Base-by-base conservation (phyloP, 2,797 vertebrate genomes). In the Pteronotus mesoamericanus region DNA sequence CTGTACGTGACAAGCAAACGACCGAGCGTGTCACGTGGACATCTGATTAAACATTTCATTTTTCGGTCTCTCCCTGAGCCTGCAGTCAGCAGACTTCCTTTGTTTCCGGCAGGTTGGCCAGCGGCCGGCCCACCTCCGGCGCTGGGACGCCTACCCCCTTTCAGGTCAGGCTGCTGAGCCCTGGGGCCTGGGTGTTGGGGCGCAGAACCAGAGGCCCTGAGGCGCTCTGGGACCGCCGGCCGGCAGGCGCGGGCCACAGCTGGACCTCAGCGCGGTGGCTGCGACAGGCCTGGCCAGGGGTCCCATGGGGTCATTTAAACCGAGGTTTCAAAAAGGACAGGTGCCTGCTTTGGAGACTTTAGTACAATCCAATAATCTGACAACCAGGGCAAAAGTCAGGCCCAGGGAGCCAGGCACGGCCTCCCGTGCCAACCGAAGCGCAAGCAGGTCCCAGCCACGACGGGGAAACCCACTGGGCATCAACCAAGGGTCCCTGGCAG, bases 1-100 rank as follows among this genome's bases (percentile, higher is more conserved):
- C 42, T 1, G 0, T 2, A 4, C 6, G 1, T 8, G 69, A 26
- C 32, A 1, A 9, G 34, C 32, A 2, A 15, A 19, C 0, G 0
- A 1, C 12, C 0, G 0, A 2, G 1, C 0, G 0, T 6, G 1
- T 0, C 1, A 1, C 1, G 0, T 1, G 4, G 32, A 19, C 44
- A 0, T 3, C 7, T 2, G 39, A 34, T 22, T 2, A 29, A n/a
- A 37, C 7, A 4, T 5, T 10, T 24, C n/a, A 24, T 9, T 34
- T n/a, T 32, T 6, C 7, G 21, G 69, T 2, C 29, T 44, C n/a
- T 53, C 66, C 37, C 32, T 22, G 68, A 2, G 12, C 44, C 72
- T 7, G 84, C 22, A 32, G 61, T 37, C 14, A 0, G 6, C 48
- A 24, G 34, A 3, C 48, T 18, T 72, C 75, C 75, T 59, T 1